phyloP scores from a whole-genome alignment of 2,113 vertebrate species.

The Papio anubis region DNA sequence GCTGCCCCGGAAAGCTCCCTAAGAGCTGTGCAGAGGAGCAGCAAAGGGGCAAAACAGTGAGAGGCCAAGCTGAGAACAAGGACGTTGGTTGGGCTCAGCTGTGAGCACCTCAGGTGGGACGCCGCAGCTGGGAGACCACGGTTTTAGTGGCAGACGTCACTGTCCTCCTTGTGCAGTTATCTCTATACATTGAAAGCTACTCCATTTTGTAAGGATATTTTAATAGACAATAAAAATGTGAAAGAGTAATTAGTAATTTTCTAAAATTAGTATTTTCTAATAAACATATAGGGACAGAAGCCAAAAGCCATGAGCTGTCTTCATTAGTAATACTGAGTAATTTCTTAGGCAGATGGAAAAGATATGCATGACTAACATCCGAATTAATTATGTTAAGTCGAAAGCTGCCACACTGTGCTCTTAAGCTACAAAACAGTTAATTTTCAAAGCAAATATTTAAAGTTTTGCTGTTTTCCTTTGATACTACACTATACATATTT shows the following conservation, averaged over 20 bases:
- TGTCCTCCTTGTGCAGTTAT: neutral
- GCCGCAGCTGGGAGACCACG: rapidly evolving
- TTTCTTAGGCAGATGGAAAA: neutral
- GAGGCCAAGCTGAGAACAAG: neutral
- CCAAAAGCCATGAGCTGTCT: neutral
- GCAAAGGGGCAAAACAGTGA: neutral
- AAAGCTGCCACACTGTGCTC: neutral
- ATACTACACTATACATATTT: neutral
- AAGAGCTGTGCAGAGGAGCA: neutral
- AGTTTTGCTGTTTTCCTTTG: neutral
- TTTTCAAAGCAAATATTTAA: neutral
- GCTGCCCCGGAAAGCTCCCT: neutral
- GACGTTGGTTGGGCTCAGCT: no score
- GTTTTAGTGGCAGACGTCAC: no score
- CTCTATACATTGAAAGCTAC: neutral
- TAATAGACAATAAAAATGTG: neutral
- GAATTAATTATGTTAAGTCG: neutral
- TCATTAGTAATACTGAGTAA: neutral
- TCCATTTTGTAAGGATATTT: neutral
- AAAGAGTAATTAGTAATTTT: neutral
- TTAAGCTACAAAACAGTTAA: neutral
- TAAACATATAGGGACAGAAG: neutral
- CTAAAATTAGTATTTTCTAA: no score
- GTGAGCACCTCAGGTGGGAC: neutral
- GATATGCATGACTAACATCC: neutral